Evolutionary conservation across 2,797 vertebrate species (phyloP).

Genomic region (Tenualosa ilisha): DNA sequence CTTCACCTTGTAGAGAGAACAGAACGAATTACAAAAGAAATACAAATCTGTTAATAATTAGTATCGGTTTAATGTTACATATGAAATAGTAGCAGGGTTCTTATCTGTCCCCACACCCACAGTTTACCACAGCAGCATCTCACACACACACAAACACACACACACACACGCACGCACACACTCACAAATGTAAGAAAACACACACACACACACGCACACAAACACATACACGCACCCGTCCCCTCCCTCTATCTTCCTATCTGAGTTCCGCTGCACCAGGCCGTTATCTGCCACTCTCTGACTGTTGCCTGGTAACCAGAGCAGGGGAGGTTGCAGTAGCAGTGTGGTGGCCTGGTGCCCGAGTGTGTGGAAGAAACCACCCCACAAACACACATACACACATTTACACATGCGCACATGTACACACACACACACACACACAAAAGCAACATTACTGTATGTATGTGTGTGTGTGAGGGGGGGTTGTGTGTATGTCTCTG

Average conservation of each 20-base stretch:
- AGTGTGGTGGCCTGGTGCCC: background rate
- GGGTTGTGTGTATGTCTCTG: background rate
- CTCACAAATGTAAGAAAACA: too few relatives aligned
- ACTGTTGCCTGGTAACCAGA: background rate
- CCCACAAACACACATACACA: background rate
- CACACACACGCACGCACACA: too few relatives aligned
- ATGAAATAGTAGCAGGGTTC: background rate
- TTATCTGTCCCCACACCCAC: background rate
- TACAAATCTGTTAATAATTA: too few relatives aligned
- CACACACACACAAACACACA: too few relatives aligned
- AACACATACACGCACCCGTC: too few relatives aligned
- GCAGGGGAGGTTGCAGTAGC: background rate
- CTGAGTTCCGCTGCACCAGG: background rate
- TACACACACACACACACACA: slow-evolving; percentile 14
- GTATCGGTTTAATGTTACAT: too few relatives aligned
- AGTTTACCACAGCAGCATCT: background rate
- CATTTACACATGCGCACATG: slow-evolving; percentile 21
- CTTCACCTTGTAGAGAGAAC: too few relatives aligned
- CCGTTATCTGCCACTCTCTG: background rate
- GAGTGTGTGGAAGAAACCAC: background rate
- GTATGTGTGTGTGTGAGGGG: too few relatives aligned
- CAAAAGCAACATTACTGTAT: too few relatives aligned
- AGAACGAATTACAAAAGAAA: too few relatives aligned
- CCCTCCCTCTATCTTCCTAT: background rate
- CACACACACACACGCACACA: too few relatives aligned